Percentiles rank a stretch among this genome's conserved stretches.
These are phyloP conservation scores for Kryptopterus vitreolus DNA, from an alignment of 2,797 vertebrate genomes.

Conservation along the genomic window DNA sequence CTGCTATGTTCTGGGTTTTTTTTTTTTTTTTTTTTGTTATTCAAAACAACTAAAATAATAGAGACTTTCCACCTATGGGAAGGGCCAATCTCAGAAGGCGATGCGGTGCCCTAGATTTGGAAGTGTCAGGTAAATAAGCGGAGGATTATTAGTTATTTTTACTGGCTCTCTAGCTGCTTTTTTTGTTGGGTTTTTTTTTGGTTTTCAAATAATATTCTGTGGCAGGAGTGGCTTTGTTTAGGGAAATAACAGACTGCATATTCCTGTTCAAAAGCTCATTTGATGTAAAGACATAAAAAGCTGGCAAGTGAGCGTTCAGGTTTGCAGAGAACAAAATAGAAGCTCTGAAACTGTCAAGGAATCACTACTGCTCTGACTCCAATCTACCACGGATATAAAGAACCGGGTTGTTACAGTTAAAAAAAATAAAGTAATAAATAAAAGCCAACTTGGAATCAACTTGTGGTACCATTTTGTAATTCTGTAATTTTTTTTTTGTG, in stretches of 20 bases:
- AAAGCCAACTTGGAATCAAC: neutral
- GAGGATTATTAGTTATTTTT: constrained; percentile 47
- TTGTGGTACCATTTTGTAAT: neutral
- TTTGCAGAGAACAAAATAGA: constrained; percentile 42
- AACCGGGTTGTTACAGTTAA: neutral
- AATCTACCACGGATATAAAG: constrained; percentile 15
- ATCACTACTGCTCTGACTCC: constrained; percentile 11
- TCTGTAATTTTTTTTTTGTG: neutral
- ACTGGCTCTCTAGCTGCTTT: constrained; percentile 42
- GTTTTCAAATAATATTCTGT: constrained; percentile 46
- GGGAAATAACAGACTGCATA: constrained; percentile 44
- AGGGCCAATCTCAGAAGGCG: constrained; percentile 45
- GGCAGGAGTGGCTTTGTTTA: constrained; percentile 48
- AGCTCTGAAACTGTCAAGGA: constrained; percentile 29
- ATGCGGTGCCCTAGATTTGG: constrained; percentile 53
- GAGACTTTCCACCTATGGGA: constrained; percentile 43
- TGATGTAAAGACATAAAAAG: constrained; percentile 48
- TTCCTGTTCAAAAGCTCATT: constrained; percentile 49
- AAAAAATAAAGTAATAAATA: too few species aligned
- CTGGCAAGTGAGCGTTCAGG: constrained; percentile 13
- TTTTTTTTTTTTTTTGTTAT: constrained; percentile 31
- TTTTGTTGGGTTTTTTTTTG: neutral
- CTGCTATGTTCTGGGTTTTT: constrained; percentile 29
- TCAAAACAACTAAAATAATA: constrained; percentile 40
- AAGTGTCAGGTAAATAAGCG: constrained; percentile 36